A percentile compares a stretch with the other conserved stretches of the same genome.
phyloP scores from a whole-genome alignment of 2,888 invertebrate species.

The Megaustenia siamemsis region DNA sequence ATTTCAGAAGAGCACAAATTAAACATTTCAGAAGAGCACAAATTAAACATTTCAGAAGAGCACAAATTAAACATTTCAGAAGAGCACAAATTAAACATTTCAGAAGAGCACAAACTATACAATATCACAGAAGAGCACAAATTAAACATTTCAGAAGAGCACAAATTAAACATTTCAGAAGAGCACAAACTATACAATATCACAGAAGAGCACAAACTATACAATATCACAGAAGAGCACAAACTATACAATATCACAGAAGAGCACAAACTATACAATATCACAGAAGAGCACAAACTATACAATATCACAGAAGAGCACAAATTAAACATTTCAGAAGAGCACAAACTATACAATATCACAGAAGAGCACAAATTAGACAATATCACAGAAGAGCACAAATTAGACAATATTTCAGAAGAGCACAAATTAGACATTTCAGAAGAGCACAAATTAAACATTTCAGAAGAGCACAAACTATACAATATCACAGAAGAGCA shows the following conservation, averaged over 20 bases:
- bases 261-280: slow-evolving; percentile 77
- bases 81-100: slow-evolving; percentile 79
- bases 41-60: slow-evolving; percentile 79
- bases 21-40: slow-evolving; percentile 78
- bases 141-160: slow-evolving; percentile 78
- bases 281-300: slow-evolving; percentile 78
- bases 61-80: slow-evolving; percentile 79
- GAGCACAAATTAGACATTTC: slow-evolving; percentile 79
- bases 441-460: slow-evolving; percentile 78
- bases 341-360: slow-evolving; percentile 79
- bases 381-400: slow-evolving; percentile 78
- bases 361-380: slow-evolving; percentile 76
- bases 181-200: slow-evolving; percentile 78
- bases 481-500: slow-evolving; percentile 77
- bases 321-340: slow-evolving; percentile 79
- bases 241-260: slow-evolving; percentile 78
- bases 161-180: slow-evolving; percentile 79
- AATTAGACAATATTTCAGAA: slow-evolving; percentile 78
- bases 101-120: slow-evolving; percentile 76
- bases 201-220: slow-evolving; percentile 77
- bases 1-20: slow-evolving; percentile 78
- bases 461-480: slow-evolving; percentile 78
- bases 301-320: slow-evolving; percentile 77
- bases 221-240: slow-evolving; percentile 78
- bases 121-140: slow-evolving; percentile 79